Evolutionary conservation across 2,113 vertebrate genomes (phyloP).

Genomic region (Tricholaema leucomelas): DNA sequence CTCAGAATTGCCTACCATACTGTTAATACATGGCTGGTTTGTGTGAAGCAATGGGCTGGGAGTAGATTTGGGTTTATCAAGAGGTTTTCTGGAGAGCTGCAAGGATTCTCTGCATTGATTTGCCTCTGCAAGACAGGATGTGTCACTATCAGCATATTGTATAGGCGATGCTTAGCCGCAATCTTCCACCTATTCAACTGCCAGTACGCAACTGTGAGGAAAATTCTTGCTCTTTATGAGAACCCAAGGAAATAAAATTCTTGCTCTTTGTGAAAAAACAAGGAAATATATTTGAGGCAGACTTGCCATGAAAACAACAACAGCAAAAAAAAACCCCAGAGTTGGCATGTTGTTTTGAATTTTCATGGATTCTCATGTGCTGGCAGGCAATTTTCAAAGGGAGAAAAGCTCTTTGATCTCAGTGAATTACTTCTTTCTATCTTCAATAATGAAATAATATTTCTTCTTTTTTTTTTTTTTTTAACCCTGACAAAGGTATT

Average conservation of each 20-base stretch:
- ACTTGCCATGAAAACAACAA: neutral
- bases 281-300: neutral
- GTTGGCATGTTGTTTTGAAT: neutral
- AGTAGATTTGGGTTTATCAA: neutral
- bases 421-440: constrained; percentile 14
- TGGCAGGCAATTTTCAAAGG: constrained; percentile 19
- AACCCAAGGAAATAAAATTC: neutral
- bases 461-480: neutral
- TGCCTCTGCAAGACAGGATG: neutral
- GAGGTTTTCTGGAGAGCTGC: neutral
- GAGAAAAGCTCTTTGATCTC: constrained; percentile 31
- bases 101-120: neutral
- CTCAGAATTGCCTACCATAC: neutral
- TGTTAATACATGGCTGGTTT: neutral
- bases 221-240: neutral
- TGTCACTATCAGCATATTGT: neutral
- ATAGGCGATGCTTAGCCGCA: neutral
- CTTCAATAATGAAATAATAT: constrained; percentile 1
- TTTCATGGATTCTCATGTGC: neutral
- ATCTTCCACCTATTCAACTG: neutral
- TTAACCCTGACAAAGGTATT: constrained; percentile 5
- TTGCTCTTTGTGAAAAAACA: too few relatives aligned
- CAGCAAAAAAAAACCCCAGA: neutral
- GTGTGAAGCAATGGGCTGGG: neutral
- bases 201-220: neutral